Evolutionary conservation across 2,797 vertebrate genomes (phyloP), one percentile per base, ranked within the genome.

Genomic region (Okamejei kenojei): DNA sequence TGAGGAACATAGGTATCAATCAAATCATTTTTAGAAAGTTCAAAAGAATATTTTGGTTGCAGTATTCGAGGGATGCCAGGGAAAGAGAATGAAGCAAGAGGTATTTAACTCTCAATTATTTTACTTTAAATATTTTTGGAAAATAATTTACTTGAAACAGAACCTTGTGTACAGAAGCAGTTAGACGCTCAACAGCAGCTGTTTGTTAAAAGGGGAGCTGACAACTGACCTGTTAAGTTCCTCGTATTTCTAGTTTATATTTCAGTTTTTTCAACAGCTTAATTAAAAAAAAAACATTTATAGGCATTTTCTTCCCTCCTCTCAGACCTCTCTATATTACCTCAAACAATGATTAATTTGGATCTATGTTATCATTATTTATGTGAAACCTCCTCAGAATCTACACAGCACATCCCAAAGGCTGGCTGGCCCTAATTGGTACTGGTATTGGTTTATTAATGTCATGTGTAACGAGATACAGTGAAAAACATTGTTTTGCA

Each of bases 1-100:
- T 3, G 23, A 58, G 94, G 94, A 93, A 4, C 93, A n/a, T 93
- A 81, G 86, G 76, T 35, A 88, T 19, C 23, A n/a, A 32, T 32
- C 17, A 79, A 77, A 1, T 9, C 93, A 94, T 78, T 11, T 86
- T 21, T 80, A 29, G n/a, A 32, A 93, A 65, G 17, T 38, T 0
- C 26, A 23, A 6, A 13, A 17, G 68, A 26, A 73, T 29, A 91
- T 73, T 71, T 74, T 8, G 45, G 35, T 13, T 86, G 38, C 10
- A 1, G 35, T 9, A 29, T 73, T 1, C 1, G 21, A 71, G 65
- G 23, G 68, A 73, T n/a, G 21, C 35, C 0, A 26, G 68, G 21
- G 32, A 11, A 35, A 29, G 86, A 45, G n/a, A 74, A 73, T 23
- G 38, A 45, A 91, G 35, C 15, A 90, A 32, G 21, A 84, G 81